Base-by-base conservation (phyloP, 2,888 invertebrate species). In the Drosophila silvestris region DNA sequence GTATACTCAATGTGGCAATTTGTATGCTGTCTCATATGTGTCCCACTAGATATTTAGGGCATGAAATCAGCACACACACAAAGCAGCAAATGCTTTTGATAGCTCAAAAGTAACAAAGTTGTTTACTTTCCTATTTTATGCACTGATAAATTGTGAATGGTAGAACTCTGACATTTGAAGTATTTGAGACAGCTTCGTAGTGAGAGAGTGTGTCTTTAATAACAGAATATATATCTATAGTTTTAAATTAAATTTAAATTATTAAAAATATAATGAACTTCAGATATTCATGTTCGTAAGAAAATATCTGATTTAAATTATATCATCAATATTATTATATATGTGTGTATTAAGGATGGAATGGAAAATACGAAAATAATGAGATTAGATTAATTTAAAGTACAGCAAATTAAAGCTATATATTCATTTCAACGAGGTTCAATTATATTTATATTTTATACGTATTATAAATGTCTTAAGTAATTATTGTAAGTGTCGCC, bases 1-100 rank as follows among this genome's bases (percentile, higher is more conserved):
- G 70, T 82, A 88, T 79, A 79, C 85, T 74, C 77, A 81, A 63
- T 44, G 61, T 68, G 63, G 66, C 47, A 60, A 50, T 22, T 68
- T 68, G 39, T 35, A 33, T 56, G 67, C 53, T 37, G 26, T 7
- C 33, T 22, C 41, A 33, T 37, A 33, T 60, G 37, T 22, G 28
- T 70, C 19, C 39, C n/a, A 59, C 30, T 58, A 52, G 59, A 35
- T 69, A 70, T 69, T 32, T 69, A 35, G 69, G n/a, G 58, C 70
- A 52, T 69, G 41, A 58, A 58, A 69, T 58, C 70, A 52, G 39
- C 22, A 32, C 32, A 19, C 37, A 39, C 26, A 53, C 30, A 37
- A 39, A 39, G 47, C 53, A 68, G 33, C 50, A 56, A 56, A 50
- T 56, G 39, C 69, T n/a, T 32, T 68, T 50, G 30, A 58, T 41